Percentiles rank a stretch among this genome's conserved stretches.
phyloP scores from a whole-genome alignment of 2,113 vertebrate species.

The Chlamydotis undulata region DNA sequence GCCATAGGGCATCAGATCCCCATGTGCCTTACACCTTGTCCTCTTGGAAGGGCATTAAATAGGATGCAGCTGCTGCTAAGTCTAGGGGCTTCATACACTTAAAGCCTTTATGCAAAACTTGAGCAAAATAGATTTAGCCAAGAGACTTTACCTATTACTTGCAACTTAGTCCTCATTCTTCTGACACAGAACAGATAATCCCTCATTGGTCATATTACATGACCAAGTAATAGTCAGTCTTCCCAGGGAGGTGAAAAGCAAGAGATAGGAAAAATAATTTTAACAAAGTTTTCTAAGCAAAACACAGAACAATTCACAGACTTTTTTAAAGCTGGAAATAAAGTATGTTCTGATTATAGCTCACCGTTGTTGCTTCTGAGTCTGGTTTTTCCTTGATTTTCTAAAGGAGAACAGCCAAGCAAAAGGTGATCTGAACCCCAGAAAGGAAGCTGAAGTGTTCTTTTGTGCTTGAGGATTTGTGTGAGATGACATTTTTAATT shows the following conservation, averaged over 20 bases:
- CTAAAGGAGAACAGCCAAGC: conserved; percentile 79
- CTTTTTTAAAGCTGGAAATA: neutral
- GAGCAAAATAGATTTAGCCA: neutral
- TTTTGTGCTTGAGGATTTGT: conserved; percentile 57
- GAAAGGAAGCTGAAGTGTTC: conserved; percentile 50
- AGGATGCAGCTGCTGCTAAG: neutral
- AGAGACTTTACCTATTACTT: neutral
- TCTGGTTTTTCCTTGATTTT: conserved; percentile 68
- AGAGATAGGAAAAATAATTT: neutral
- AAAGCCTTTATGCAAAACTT: neutral
- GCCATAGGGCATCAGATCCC: neutral
- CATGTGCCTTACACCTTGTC: fast-evolving
- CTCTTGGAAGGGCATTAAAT: neutral
- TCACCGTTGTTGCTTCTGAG: conserved; percentile 65
- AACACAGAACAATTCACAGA: neutral
- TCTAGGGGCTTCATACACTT: neutral
- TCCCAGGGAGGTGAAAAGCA: neutral
- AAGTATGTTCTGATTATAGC: neutral
- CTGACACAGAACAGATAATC: neutral
- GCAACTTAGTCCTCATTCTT: conserved; percentile 1
- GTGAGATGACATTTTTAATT: conserved; percentile 64
- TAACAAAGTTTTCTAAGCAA: neutral
- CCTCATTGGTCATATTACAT: neutral
- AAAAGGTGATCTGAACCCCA: conserved; percentile 75
- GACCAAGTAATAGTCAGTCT: neutral